A percentile compares a stretch with the other conserved stretches of the same genome.
These are phyloP conservation scores for Xenotilapia caudafasciata DNA, from an alignment of 2,113 vertebrate genomes.

Conservation along the genomic window DNA sequence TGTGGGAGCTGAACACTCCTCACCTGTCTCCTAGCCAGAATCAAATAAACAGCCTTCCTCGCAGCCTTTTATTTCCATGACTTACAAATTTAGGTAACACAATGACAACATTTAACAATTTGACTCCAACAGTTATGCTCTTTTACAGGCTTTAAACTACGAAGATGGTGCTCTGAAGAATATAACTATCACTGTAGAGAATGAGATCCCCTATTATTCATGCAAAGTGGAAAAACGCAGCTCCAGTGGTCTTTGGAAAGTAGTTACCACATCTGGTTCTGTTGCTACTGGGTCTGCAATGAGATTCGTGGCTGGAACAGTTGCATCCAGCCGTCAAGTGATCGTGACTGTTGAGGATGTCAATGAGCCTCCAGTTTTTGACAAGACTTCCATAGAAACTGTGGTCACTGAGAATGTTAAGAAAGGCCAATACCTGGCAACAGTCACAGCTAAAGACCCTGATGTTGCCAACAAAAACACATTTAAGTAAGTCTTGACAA, in stretches of 20 bases:
- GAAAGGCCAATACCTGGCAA: slow-evolving; percentile 8
- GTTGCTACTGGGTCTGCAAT: rapidly evolving
- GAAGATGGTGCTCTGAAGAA: slow-evolving; percentile 17
- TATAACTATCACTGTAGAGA: slow-evolving; percentile 44
- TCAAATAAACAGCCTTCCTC: background rate
- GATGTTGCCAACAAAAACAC: slow-evolving; percentile 1
- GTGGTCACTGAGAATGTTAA: slow-evolving; percentile 11
- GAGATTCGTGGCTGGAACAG: rapidly evolving
- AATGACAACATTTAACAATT: background rate
- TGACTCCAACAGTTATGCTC: background rate
- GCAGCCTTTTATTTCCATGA: background rate
- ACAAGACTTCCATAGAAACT: background rate
- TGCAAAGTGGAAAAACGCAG: slow-evolving; percentile 32
- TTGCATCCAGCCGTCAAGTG: background rate
- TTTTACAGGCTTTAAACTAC: slow-evolving; percentile 41
- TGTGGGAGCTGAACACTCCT: background rate
- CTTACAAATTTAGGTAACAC: background rate
- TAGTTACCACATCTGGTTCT: background rate
- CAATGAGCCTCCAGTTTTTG: slow-evolving; percentile 61
- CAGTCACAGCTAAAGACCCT: slow-evolving; percentile 40
- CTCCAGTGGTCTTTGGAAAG: background rate
- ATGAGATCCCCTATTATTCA: slow-evolving; percentile 33
- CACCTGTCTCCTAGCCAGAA: background rate
- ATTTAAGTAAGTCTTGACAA: slow-evolving; percentile 38
- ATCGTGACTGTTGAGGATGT: slow-evolving; percentile 53